Evolutionary conservation across 2,797 vertebrate species (phyloP).

Genomic region (Coregonus ussuriensis): DNA sequence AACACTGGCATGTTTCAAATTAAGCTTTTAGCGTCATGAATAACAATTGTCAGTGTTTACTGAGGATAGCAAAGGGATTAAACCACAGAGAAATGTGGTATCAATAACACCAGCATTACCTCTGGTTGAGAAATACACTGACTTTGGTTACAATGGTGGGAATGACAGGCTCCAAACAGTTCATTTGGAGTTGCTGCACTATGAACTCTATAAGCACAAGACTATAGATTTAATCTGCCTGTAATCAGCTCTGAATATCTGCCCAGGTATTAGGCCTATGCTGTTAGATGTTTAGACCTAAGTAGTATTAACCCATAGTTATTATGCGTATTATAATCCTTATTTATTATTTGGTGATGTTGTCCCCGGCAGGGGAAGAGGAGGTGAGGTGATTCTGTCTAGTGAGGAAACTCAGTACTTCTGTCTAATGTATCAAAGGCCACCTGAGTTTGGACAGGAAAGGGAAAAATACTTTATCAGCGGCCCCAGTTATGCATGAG

Average conservation of each 20-base stretch:
- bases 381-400: slow-evolving; percentile 20
- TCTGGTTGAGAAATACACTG: slow-evolving; percentile 24
- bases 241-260: slow-evolving; percentile 27
- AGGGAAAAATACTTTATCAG: slow-evolving; percentile 28
- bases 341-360: not conserved
- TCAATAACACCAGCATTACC: slow-evolving; percentile 53
- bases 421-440: slow-evolving; percentile 26
- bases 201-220: slow-evolving; percentile 8
- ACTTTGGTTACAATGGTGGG: slow-evolving; percentile 21
- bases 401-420: slow-evolving; percentile 30
- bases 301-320: slow-evolving; percentile 4
- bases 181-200: not conserved
- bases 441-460: slow-evolving; percentile 27
- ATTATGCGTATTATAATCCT: slow-evolving; percentile 10
- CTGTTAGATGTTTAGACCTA: not conserved
- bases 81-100: slow-evolving; percentile 59
- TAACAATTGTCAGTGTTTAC: slow-evolving; percentile 59
- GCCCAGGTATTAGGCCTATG: slow-evolving; percentile 17
- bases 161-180: slow-evolving; percentile 12
- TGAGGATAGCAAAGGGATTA: slow-evolving; percentile 47
- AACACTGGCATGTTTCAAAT: slow-evolving; percentile 63
- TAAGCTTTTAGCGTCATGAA: slow-evolving; percentile 58
- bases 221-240: not conserved
- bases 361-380: too few relatives aligned
- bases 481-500: slow-evolving; percentile 38